Percentiles rank a stretch among this genome's conserved stretches.
phyloP scores from a whole-genome alignment of 2,113 vertebrate species.

The Cottus gobio region DNA sequence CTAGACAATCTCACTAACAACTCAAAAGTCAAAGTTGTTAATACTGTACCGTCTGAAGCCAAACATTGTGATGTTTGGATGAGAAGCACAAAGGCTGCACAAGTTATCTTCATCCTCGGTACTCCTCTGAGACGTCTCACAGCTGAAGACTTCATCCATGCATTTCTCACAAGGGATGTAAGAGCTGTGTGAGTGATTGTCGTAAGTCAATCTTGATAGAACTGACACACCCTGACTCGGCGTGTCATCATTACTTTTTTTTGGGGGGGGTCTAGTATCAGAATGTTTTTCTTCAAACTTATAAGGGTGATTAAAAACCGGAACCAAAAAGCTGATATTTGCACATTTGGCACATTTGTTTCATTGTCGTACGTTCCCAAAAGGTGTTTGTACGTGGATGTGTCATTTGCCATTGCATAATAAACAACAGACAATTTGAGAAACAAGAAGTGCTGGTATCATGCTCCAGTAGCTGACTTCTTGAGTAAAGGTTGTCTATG shows the following conservation, averaged over 20 bases:
- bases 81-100: conserved; percentile 40
- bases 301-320: background rate
- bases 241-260: background rate
- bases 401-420: conserved; percentile 23
- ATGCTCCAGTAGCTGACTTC: background rate
- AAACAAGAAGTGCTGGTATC: conserved; percentile 1
- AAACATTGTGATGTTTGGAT: conserved; percentile 38
- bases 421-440: background rate
- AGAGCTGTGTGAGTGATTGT: conserved; percentile 1
- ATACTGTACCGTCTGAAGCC: conserved; percentile 46
- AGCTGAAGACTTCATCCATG: conserved; percentile 2
- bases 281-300: background rate
- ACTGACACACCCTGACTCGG: background rate
- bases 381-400: background rate
- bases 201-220: background rate
- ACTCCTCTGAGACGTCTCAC: background rate
- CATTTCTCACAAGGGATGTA: background rate
- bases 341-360: conserved; percentile 1
- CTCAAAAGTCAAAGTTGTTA: background rate
- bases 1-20: background rate
- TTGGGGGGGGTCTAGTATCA: background rate
- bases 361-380: background rate
- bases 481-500: background rate
- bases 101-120: conserved; percentile 32
- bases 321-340: background rate